Evolutionary conservation across 2,797 vertebrate genomes (phyloP), one percentile per base, ranked within the genome.

Genomic region (Scleropages formosus): DNA sequence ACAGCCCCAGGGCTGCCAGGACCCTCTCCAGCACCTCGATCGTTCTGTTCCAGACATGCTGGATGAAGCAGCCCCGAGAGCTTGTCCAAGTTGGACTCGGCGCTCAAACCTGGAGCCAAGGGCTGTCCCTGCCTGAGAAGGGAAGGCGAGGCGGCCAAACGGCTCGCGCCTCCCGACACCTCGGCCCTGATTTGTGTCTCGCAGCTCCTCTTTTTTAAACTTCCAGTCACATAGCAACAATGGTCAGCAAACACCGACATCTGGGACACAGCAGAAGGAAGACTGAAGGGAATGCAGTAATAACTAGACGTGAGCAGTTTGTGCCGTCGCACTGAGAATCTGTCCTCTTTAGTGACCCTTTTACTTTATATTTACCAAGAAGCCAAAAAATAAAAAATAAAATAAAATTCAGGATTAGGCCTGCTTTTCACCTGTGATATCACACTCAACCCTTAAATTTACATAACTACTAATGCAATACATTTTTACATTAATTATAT

Each of bases 191-290:
- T 26, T 15, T 26, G 27, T 31, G 59, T 60, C 27, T 53, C 59
- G n/a, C 66, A 6, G 7, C 44, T 24, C 24, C 9, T 26, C 8
- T 53, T 53, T 13, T 61, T 31, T 51, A 31, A 31, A 58, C 51
- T 46, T 44, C 70, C 39, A 39, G 83, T 53, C 78, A 82, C 87
- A 83, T 78, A 85, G 87, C 85, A 85, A 87, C 84, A 79, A 81
- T 58, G 80, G 69, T 65, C 11, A 0, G 74, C 86, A 84, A 88
- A 86, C 81, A 85, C n/a, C 13, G 79, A 80, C 75, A 79, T 76
- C 82, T 75, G 77, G 77, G 80, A 79, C 75, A 70, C 80, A 39
- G 18, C 80, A 58, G 11, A 72, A 44, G 9, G 27, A 4, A 31
- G 3, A n/a, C n/a, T n/a, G n/a, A n/a, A 56, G 3, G 18, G 15